These are phyloP conservation scores for Rhysida immarginata DNA, from an alignment of 1,140 invertebrate species.

Conservation along the genomic window DNA sequence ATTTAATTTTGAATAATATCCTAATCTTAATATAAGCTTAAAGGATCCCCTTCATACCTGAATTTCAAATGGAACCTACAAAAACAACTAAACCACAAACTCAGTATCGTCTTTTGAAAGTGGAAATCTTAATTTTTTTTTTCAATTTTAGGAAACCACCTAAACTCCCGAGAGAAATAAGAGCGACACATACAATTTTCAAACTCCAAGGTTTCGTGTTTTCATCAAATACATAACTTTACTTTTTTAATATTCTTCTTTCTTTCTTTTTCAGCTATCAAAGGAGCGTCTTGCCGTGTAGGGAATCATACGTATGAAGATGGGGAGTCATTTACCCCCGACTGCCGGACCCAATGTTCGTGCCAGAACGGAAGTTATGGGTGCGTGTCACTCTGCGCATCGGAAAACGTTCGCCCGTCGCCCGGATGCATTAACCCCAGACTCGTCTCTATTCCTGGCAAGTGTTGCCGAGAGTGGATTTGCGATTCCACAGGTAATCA, in stretches of 20 bases:
- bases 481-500: conserved; percentile 39
- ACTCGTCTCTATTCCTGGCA: conserved; percentile 45
- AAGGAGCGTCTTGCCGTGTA: conserved; percentile 35
- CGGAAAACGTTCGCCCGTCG: conserved; percentile 46
- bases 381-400: conserved; percentile 51
- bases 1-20: too few species aligned
- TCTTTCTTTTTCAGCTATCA: conserved; percentile 21
- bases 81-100: too few species aligned
- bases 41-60: too few species aligned
- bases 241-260: conserved; percentile 4
- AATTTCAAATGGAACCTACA: too few species aligned
- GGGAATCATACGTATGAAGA: conserved; percentile 43
- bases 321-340: conserved; percentile 45
- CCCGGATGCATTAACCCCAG: conserved; percentile 42
- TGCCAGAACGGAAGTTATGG: conserved; percentile 56
- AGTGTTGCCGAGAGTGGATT: conserved; percentile 56
- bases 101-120: too few species aligned
- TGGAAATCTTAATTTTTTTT: too few species aligned
- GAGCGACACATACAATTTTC: too few species aligned
- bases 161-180: too few species aligned
- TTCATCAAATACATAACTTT: too few species aligned
- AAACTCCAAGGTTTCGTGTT: too few species aligned
- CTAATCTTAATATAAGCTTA: too few species aligned
- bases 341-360: conserved; percentile 48
- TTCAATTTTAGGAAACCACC: too few species aligned